Evolutionary conservation across 1,140 invertebrate genomes (phyloP).

Genomic region (Cydia fagiglandana): DNA sequence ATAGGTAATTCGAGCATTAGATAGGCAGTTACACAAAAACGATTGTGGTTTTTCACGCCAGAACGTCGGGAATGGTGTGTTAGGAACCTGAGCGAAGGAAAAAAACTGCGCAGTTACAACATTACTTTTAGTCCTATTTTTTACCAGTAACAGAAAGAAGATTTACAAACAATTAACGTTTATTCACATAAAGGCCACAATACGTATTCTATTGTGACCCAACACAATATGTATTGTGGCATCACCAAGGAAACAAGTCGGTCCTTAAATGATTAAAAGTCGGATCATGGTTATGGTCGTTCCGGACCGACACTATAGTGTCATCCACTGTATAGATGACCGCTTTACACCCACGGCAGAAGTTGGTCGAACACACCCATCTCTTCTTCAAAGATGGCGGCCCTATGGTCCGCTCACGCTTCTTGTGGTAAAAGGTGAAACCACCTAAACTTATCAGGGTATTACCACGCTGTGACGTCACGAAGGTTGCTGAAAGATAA

Average conservation of each 20-base stretch:
- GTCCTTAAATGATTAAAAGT: constrained; percentile 13
- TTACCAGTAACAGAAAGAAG: too few relatives aligned
- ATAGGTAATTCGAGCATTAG: too few relatives aligned
- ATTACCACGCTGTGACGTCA: constrained; percentile 51
- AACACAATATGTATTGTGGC: too few relatives aligned
- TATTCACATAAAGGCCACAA: constrained; percentile 8
- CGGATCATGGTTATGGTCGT: constrained; percentile 44
- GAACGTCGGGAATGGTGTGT: too few relatives aligned
- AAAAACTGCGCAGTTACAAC: too few relatives aligned
- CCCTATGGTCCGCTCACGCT: constrained; percentile 29
- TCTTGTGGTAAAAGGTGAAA: constrained; percentile 54
- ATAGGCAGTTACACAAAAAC: too few relatives aligned
- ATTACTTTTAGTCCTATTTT: too few relatives aligned
- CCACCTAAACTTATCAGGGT: constrained; percentile 47
- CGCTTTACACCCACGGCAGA: constrained; percentile 43
- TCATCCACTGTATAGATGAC: constrained; percentile 44
- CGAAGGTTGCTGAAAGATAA: constrained; percentile 39
- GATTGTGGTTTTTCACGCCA: too few relatives aligned
- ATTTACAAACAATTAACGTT: neutral
- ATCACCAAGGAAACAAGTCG: constrained; percentile 5
- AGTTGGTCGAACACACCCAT: constrained; percentile 54
- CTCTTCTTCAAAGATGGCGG: constrained; percentile 37
- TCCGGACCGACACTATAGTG: constrained; percentile 38
- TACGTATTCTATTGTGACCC: too few relatives aligned
- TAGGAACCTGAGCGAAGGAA: too few relatives aligned